phyloP scores from a whole-genome alignment of 1,140 invertebrate genomes.

The Steinernema khuongi region DNA sequence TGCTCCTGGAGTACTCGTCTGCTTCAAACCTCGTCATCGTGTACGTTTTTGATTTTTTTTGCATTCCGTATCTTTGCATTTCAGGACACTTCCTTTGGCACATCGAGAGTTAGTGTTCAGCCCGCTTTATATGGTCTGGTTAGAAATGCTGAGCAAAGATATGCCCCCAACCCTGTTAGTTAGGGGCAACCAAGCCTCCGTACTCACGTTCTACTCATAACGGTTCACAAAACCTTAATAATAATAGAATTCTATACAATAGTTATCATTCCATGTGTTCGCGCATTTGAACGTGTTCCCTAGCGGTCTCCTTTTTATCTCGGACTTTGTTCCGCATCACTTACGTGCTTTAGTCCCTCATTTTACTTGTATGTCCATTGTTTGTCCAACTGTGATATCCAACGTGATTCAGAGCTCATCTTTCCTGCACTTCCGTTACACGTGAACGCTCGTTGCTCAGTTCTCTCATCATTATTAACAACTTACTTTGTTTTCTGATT shows the following conservation, averaged over 20 bases:
- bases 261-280: neutral
- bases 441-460: too few relatives aligned
- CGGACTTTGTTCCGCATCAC: too few relatives aligned
- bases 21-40: constrained; percentile 27
- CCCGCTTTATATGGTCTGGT: constrained; percentile 63
- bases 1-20: constrained; percentile 30
- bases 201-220: constrained; percentile 64
- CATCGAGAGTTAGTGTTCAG: constrained; percentile 60
- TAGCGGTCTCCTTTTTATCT: too few relatives aligned
- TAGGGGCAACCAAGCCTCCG: constrained; percentile 63
- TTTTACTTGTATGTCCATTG: too few relatives aligned
- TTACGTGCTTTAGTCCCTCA: too few relatives aligned
- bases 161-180: constrained; percentile 63
- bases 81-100: constrained; percentile 61
- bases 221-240: constrained; percentile 65
- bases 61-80: neutral
- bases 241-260: neutral
- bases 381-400: too few relatives aligned
- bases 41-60: constrained; percentile 25
- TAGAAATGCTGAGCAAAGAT: constrained; percentile 61
- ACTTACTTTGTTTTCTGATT: too few relatives aligned
- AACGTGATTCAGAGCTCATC: too few relatives aligned
- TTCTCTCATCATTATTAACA: too few relatives aligned
- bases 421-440: too few relatives aligned
- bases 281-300: too few relatives aligned